A percentile compares a stretch with the other conserved stretches of the same genome.
These are phyloP conservation scores for Trididemnum miniatum DNA, from an alignment of 23 tunicate genomes.

Conservation along the genomic window DNA sequence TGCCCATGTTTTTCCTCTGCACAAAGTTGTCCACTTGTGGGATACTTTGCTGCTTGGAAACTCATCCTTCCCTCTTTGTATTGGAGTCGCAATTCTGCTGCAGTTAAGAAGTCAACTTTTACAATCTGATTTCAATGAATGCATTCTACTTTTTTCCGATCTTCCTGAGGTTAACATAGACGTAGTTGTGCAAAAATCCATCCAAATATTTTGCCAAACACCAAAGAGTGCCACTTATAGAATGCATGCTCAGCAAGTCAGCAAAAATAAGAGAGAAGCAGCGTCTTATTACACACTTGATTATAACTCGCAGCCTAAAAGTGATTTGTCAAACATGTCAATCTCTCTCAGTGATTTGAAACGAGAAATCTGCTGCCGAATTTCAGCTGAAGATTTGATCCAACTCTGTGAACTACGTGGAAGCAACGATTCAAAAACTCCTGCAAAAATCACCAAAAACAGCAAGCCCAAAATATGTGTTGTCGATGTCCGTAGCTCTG, in stretches of 20 bases:
- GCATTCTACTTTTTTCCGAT: conserved; percentile 93
- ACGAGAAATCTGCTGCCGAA: conserved; percentile 68
- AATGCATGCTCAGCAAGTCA: conserved; percentile 53
- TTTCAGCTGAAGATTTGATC: conserved; percentile 84
- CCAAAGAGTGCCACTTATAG: conserved; percentile 87
- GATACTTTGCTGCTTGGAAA: conserved; percentile 92
- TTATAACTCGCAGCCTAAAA: conserved; percentile 64
- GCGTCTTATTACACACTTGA: conserved; percentile 74
- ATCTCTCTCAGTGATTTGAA: conserved; percentile 58
- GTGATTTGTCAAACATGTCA: conserved; percentile 62
- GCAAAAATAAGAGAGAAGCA: conserved; percentile 31
- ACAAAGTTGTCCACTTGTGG: conserved; percentile 93
- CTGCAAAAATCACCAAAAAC: conserved; percentile 62
- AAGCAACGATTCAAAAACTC: conserved; percentile 66
- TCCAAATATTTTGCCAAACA: conserved; percentile 81
- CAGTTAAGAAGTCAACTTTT: conserved; percentile 78
- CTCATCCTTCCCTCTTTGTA: conserved; percentile 91
- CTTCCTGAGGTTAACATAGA: conserved; percentile 90
- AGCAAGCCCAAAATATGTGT: conserved; percentile 67
- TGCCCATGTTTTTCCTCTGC: conserved; percentile 96
- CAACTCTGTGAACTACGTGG: conserved; percentile 80
- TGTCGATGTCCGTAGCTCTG: conserved; percentile 68
- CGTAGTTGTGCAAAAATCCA: conserved; percentile 73
- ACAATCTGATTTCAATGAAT: conserved; percentile 83
- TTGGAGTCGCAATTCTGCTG: conserved; percentile 92